Base-by-base conservation (phyloP, 1,140 invertebrate species). In the Philopotamus ludificatus region DNA sequence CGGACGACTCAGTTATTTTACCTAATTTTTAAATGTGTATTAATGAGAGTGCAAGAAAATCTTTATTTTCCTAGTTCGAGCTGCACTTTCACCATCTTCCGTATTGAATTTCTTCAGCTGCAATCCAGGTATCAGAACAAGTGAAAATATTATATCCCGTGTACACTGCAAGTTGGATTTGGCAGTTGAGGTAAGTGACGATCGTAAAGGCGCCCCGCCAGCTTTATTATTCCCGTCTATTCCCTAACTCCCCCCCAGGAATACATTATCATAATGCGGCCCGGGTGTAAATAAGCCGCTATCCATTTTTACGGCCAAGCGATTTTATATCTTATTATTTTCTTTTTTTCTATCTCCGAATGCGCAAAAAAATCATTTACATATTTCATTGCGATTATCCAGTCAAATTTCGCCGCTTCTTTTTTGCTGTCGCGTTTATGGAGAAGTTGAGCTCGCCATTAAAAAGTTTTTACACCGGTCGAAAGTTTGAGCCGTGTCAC, bases 321-420 rank as follows among this genome's bases (percentile, higher is more conserved):
- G 55, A 21, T 44, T 23, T 54, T 34, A 15, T 54, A n/a, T 54
- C 16, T 18, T 12, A 51, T 3, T 4, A 51, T 22, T 9, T 18
- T 47, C 50, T 53, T 28, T 12, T 9, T 28, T 20, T 21, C 2
- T 53, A 57, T 20, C 26, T 45, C n/a, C 41, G 12, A 55, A 39
- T 10, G 16, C 34, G 22, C 21, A 61, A 66, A 51, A 61, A 67
- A 55, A 51, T 26, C 34, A 68, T 68, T 65, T 68, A 61, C 67
- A 68, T 68, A 65, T 65, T 65, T 68, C 44, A 65, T 65, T 63
- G 26, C 62, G 57, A 68, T 68, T 68, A 65, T 63, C 49, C 60
- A 68, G 65, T 68, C 67, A 65, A 65, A 65, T 62, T 57, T n/a
- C n/a, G n/a, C n/a, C n/a, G n/a, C n/a, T n/a, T 45, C 60, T 59